phyloP scores from a whole-genome alignment of 2,113 vertebrate species.

The Opisthocomus hoazin region DNA sequence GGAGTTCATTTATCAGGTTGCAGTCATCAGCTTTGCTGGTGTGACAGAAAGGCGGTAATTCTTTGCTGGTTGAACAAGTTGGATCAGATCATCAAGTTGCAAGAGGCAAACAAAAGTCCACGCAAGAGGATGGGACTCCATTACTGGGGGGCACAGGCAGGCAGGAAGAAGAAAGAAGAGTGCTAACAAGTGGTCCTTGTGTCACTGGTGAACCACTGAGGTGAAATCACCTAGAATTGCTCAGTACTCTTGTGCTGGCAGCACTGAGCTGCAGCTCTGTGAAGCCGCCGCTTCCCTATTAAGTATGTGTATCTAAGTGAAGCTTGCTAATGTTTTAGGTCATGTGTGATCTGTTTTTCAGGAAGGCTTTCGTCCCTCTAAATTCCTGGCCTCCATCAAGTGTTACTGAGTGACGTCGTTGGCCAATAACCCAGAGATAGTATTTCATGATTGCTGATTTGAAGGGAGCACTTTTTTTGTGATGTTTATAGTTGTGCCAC shows the following conservation, averaged over 20 bases:
- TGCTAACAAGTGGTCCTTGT: not conserved
- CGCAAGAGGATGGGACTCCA: not conserved
- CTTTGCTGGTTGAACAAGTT: not conserved
- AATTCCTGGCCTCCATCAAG: not conserved
- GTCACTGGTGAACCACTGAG: not conserved
- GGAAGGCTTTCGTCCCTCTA: not conserved
- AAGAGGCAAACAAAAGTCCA: not conserved
- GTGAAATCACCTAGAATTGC: not conserved
- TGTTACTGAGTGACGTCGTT: not conserved
- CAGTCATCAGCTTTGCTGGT: not conserved
- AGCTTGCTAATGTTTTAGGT: not conserved
- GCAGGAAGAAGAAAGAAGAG: not conserved
- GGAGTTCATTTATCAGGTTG: not conserved
- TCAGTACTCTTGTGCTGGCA: not conserved
- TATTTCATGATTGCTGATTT: not conserved
- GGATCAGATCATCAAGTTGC: not conserved
- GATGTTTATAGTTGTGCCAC: not conserved
- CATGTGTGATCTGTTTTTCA: not conserved
- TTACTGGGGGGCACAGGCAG: not conserved
- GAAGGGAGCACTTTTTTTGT: not conserved
- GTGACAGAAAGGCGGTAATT: not conserved
- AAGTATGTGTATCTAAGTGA: not conserved
- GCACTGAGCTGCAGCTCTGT: not conserved
- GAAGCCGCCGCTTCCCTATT: not conserved
- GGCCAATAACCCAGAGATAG: not conserved